Percentiles rank a stretch among this genome's conserved stretches.
Evolutionary conservation across 2,113 vertebrate species (phyloP).

Genomic region (Carlito syrichta): DNA sequence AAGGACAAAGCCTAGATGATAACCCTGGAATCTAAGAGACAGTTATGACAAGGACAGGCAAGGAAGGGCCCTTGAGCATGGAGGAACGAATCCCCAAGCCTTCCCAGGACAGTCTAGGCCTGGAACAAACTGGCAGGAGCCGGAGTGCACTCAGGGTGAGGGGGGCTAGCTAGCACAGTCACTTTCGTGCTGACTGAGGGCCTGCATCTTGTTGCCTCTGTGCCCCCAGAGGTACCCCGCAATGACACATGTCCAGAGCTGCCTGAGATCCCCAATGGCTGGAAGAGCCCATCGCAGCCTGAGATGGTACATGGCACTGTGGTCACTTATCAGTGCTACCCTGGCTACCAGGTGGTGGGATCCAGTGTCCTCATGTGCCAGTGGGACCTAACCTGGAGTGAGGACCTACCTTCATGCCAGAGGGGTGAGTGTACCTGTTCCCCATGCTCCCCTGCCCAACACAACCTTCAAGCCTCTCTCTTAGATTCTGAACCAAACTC

Average conservation of each 20-base stretch:
- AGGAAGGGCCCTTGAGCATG: background rate
- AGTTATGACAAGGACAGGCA: background rate
- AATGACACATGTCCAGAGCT: slow-evolving; percentile 96
- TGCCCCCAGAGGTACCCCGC: slow-evolving; percentile 90
- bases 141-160: background rate
- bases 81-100: background rate
- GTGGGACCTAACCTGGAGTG: slow-evolving; percentile 97
- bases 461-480: background rate
- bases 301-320: slow-evolving; percentile 95
- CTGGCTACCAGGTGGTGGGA: slow-evolving; percentile 91
- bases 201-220: background rate
- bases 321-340: slow-evolving; percentile 97
- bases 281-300: slow-evolving; percentile 94
- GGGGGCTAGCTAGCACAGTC: background rate
- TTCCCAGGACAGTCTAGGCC: background rate
- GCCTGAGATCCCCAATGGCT: slow-evolving; percentile 94
- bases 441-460: accelerated
- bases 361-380: slow-evolving; percentile 96
- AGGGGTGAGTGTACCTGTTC: slow-evolving; percentile 82
- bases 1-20: background rate
- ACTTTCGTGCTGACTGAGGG: background rate
- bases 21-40: background rate
- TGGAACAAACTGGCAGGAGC: background rate
- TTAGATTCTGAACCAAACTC: background rate
- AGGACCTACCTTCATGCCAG: slow-evolving; percentile 92